A percentile compares a stretch with the other conserved stretches of the same genome.
Conservation (phyloP, 2,113 vertebrate genomes). For the Oceanodroma tethys region DNA sequence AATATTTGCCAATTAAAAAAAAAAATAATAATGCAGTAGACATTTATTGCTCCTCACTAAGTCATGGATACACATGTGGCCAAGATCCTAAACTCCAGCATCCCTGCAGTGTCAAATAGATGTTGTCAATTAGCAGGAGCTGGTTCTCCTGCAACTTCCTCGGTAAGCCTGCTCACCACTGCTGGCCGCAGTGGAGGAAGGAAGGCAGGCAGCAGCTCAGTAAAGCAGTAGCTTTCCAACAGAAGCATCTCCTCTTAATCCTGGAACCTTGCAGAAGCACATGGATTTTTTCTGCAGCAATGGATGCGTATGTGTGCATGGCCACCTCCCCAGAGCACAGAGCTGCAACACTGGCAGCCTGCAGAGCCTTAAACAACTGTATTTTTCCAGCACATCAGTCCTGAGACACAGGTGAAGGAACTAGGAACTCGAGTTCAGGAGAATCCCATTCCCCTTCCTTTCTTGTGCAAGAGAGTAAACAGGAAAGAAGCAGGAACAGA, state of each 20-base stretch:
- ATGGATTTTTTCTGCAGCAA: neutral
- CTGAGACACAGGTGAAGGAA: neutral
- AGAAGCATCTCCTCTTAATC: neutral
- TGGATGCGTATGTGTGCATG: neutral
- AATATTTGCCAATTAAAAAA: neutral
- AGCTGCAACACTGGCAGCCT: neutral
- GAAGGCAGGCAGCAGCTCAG: neutral
- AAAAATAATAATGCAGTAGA: neutral
- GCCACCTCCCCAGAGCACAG: neutral
- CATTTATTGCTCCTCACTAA: neutral
- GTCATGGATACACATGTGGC: accelerated
- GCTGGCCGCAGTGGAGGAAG: neutral
- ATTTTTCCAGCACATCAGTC: neutral
- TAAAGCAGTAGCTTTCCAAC: neutral
- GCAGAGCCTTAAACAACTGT: neutral
- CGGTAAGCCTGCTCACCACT: neutral
- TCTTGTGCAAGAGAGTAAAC: neutral
- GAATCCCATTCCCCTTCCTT: neutral
- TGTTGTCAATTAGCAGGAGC: neutral
- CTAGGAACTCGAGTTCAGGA: neutral
- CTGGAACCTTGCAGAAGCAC: neutral
- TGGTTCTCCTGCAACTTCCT: neutral
- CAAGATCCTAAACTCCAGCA: neutral
- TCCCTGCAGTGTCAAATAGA: neutral
- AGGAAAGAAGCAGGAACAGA: neutral